Evolutionary conservation across 2,888 invertebrate species (phyloP).

Genomic region (Copidosoma aretas): DNA sequence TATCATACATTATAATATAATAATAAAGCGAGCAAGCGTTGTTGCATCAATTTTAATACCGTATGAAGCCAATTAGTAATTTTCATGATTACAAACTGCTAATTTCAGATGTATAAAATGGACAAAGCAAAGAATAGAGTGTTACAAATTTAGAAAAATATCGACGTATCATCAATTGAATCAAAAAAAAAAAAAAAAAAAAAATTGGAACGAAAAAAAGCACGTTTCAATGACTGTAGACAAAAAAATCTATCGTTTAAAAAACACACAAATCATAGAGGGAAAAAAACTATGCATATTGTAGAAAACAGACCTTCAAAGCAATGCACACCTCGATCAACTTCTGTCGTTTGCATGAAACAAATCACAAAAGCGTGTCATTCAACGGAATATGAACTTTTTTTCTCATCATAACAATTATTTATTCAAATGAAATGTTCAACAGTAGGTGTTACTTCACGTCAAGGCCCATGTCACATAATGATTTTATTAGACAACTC

Average conservation of each 20-base stretch:
- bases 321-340: slow-evolving; percentile 94
- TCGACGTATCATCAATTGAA: not conserved
- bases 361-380: slow-evolving; percentile 65
- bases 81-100: too few relatives aligned
- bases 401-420: slow-evolving; percentile 30
- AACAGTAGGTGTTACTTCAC: too few relatives aligned
- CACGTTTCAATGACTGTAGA: slow-evolving; percentile 23
- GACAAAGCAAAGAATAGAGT: too few relatives aligned
- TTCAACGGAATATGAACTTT: slow-evolving; percentile 51
- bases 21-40: slow-evolving; percentile 30
- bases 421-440: not conserved
- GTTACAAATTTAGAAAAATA: too few relatives aligned
- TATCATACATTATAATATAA: not conserved
- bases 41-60: slow-evolving; percentile 17
- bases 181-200: slow-evolving; percentile 10
- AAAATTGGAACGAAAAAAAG: slow-evolving; percentile 10
- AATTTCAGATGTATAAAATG: too few relatives aligned
- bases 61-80: slow-evolving; percentile 17
- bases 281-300: slow-evolving; percentile 44
- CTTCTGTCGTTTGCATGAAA: slow-evolving; percentile 79
- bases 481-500: too few relatives aligned
- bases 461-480: too few relatives aligned
- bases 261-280: slow-evolving; percentile 35
- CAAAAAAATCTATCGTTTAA: slow-evolving; percentile 27
- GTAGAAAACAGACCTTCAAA: slow-evolving; percentile 78